phyloP scores from a whole-genome alignment of 2,797 vertebrate species.

The Pseudochirops cupreus region DNA sequence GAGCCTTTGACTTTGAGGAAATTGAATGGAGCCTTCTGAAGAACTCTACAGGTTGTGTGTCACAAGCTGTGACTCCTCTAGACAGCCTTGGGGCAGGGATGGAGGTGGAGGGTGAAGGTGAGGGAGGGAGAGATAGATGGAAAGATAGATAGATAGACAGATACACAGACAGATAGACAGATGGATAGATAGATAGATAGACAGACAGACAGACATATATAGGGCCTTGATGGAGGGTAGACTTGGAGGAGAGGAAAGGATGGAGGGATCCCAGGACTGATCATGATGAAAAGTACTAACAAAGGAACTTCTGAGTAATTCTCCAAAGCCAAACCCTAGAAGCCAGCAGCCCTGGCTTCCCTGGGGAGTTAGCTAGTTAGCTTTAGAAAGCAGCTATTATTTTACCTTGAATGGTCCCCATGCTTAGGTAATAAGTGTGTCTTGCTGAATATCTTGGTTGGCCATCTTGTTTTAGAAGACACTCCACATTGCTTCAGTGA shows the following conservation, averaged over 20 bases:
- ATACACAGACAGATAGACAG: neutral
- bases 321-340: neutral
- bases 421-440: neutral
- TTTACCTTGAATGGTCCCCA: neutral
- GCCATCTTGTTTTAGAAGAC: neutral
- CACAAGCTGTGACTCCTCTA: neutral
- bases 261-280: fast-evolving
- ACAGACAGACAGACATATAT: neutral
- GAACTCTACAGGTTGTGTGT: neutral
- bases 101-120: neutral
- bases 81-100: neutral
- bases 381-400: neutral
- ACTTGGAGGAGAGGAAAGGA: neutral
- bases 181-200: neutral
- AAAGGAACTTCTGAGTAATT: neutral
- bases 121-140: neutral
- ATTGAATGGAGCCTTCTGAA: neutral
- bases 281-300: neutral
- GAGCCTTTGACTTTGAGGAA: neutral
- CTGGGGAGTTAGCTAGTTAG: neutral
- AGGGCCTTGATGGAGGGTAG: neutral
- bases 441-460: neutral
- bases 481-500: constrained; percentile 7
- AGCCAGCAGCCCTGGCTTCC: neutral
- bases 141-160: neutral